Conservation (phyloP, 1,140 invertebrate species). For the Zaprionus lachaisei region DNA sequence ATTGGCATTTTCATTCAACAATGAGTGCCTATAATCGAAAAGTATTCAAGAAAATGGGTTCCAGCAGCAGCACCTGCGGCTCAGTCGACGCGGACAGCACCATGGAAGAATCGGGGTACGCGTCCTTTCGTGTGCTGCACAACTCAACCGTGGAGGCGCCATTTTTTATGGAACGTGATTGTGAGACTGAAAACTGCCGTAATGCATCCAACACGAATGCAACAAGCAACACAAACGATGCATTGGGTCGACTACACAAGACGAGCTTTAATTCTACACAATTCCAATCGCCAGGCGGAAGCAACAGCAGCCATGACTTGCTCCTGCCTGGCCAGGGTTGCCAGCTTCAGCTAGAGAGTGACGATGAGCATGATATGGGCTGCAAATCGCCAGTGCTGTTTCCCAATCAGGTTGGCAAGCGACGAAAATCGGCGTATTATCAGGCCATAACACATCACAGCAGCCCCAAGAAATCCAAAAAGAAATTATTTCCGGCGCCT, state of each 20-base stretch:
- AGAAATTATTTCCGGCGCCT: constrained; percentile 52
- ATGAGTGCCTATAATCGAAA: constrained; percentile 67
- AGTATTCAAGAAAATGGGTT: constrained; percentile 41
- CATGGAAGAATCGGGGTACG: constrained; percentile 74
- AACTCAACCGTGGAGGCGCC: constrained; percentile 75
- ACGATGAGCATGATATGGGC: constrained; percentile 7
- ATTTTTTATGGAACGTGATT: constrained; percentile 63
- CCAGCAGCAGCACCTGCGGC: not conserved
- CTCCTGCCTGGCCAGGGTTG: not conserved
- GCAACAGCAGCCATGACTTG: constrained; percentile 3
- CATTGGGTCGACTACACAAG: constrained; percentile 5
- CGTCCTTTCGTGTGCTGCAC: constrained; percentile 63
- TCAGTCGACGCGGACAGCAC: constrained; percentile 36
- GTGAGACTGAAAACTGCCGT: constrained; percentile 61
- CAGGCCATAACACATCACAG: constrained; percentile 46
- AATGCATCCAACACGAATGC: constrained; percentile 53
- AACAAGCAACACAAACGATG: not conserved
- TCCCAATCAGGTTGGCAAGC: constrained; percentile 34
- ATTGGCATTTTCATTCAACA: constrained; percentile 33
- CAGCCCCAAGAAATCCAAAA: constrained; percentile 71
- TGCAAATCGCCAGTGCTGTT: constrained; percentile 36
- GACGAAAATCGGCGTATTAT: constrained; percentile 48
- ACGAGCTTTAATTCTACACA: constrained; percentile 26
- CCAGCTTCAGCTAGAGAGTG: constrained; percentile 10
- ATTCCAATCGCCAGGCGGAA: constrained; percentile 50